Percentiles rank a stretch among this genome's conserved stretches.
Conservation (phyloP, 2,113 vertebrate genomes). For the Damaliscus lunatus region DNA sequence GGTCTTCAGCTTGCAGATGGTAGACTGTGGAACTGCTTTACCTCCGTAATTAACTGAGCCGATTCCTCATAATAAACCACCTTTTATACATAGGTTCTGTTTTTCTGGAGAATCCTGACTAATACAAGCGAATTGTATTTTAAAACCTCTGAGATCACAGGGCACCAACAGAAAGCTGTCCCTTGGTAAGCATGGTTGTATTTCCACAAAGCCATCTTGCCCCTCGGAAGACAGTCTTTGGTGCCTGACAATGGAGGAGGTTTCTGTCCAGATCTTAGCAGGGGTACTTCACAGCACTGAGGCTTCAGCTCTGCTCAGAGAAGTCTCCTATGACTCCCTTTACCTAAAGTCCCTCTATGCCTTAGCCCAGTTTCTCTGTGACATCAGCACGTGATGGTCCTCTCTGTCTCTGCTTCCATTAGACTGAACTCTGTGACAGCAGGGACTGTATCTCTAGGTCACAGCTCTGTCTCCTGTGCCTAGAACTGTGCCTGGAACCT, state of each 20-base stretch:
- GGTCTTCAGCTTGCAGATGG: neutral
- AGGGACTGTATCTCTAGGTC: neutral
- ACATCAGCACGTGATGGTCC: neutral
- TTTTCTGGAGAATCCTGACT: neutral
- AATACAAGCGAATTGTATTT: neutral
- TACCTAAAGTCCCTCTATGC: neutral
- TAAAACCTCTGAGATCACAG: neutral
- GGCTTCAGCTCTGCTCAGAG: neutral
- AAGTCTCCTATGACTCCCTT: neutral
- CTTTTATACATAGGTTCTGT: neutral
- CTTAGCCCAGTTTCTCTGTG: neutral
- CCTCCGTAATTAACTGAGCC: neutral
- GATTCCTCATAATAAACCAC: neutral
- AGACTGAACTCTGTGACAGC: neutral
- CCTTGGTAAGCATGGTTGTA: neutral
- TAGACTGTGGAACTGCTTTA: neutral
- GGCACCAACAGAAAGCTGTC: neutral
- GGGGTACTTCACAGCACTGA: neutral
- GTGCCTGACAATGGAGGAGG: too few species aligned
- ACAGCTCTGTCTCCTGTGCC: neutral
- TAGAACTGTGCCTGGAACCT: neutral
- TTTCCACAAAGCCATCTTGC: neutral
- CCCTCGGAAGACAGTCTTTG: neutral
- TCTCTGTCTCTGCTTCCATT: neutral
- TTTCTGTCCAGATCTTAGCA: neutral